Conservation (phyloP, 2,797 vertebrate genomes). For the Neosilurus mollespiculum region DNA sequence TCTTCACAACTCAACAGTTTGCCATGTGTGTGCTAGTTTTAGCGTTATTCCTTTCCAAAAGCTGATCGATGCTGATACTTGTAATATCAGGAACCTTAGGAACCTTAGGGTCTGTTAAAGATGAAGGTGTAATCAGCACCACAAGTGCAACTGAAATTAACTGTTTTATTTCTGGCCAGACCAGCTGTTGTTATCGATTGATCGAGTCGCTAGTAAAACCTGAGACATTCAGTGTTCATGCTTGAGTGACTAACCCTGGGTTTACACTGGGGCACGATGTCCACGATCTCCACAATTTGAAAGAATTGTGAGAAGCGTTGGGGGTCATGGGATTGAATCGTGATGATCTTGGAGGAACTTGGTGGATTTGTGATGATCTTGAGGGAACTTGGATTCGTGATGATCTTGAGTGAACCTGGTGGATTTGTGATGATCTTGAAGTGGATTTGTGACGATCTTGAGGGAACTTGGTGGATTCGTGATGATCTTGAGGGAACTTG, state of each 20-base stretch:
- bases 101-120: neutral
- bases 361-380: no score
- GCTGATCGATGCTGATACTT: slow-evolving; percentile 18
- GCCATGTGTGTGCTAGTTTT: slow-evolving; percentile 39
- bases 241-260: neutral
- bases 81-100: neutral
- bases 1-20: slow-evolving; percentile 36
- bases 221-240: slow-evolving; percentile 9
- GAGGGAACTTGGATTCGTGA: no score
- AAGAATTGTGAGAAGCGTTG: no score
- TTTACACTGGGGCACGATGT: no score
- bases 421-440: no score
- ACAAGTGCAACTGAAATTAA: neutral
- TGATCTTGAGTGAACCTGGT: no score
- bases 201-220: slow-evolving; percentile 22
- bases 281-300: no score
- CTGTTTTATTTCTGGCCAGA: slow-evolving; percentile 1
- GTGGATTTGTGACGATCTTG: no score
- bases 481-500: no score
- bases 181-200: slow-evolving; percentile 5
- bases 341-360: no score
- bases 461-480: no score
- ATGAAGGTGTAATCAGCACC: slow-evolving; percentile 12
- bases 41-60: neutral
- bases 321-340: no score